A percentile compares a stretch with the other conserved stretches of the same genome.
These are phyloP conservation scores for Cinara cedri DNA, from an alignment of 2,888 invertebrate genomes.

Conservation along the genomic window DNA sequence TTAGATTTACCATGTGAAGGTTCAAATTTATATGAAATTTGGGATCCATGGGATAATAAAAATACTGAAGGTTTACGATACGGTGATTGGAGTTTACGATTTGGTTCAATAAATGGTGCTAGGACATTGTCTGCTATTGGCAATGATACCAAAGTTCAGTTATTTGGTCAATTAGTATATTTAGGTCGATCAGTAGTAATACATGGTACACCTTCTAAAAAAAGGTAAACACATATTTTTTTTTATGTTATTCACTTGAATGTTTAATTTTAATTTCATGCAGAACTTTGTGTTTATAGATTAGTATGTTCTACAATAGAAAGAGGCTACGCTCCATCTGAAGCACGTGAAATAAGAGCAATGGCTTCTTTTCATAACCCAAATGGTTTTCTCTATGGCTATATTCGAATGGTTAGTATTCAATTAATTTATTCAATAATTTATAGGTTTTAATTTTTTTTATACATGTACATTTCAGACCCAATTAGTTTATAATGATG, in stretches of 20 bases:
- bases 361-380: constrained; percentile 93
- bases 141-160: constrained; percentile 81
- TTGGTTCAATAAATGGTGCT: constrained; percentile 75
- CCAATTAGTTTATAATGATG: constrained; percentile 85
- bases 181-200: constrained; percentile 86
- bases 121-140: constrained; percentile 66
- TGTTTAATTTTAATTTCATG: too few species aligned
- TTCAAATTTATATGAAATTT: constrained; percentile 81
- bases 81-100: constrained; percentile 86
- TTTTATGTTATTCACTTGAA: too few species aligned
- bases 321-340: constrained; percentile 85
- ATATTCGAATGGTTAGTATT: constrained; percentile 75
- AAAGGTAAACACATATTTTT: constrained; percentile 20
- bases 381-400: constrained; percentile 82
- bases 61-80: constrained; percentile 86
- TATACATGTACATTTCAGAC: constrained; percentile 66
- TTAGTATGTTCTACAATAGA: constrained; percentile 87
- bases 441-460: not conserved
- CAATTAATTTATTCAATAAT: constrained; percentile 24
- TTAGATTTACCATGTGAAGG: constrained; percentile 87
- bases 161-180: constrained; percentile 82
- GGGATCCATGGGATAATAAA: constrained; percentile 75
- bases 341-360: constrained; percentile 82
- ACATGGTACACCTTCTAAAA: constrained; percentile 63
- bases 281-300: constrained; percentile 61